Percentiles rank a stretch among this genome's conserved stretches.
These are phyloP conservation scores for Desmophyllum pertusum DNA, from an alignment of 92 coral and sea anemone genomes.

Conservation along the genomic window DNA sequence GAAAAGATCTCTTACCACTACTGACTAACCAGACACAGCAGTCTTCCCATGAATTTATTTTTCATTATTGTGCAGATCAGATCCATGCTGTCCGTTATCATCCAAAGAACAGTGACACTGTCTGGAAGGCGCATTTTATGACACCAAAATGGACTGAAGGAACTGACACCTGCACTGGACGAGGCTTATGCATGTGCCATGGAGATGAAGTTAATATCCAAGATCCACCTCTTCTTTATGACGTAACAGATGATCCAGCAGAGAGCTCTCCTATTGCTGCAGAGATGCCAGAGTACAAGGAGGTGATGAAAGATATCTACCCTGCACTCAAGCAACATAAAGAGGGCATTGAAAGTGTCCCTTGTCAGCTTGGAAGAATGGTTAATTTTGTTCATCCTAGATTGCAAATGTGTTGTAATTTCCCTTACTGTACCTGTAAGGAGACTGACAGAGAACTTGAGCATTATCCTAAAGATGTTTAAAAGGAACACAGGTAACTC, in stretches of 20 bases:
- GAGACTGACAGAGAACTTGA: slow-evolving; percentile 40
- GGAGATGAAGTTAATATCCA: slow-evolving; percentile 48
- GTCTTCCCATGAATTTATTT: slow-evolving; percentile 74
- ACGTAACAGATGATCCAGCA: slow-evolving; percentile 72
- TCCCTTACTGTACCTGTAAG: slow-evolving; percentile 74
- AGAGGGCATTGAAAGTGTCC: slow-evolving; percentile 48
- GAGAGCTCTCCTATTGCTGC: slow-evolving; percentile 62
- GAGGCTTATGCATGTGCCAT: slow-evolving; percentile 58
- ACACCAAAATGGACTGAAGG: slow-evolving; percentile 71
- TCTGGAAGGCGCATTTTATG: slow-evolving; percentile 82
- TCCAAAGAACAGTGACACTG: slow-evolving; percentile 60
- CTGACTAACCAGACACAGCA: slow-evolving; percentile 50
- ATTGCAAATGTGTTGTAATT: slow-evolving; percentile 78
- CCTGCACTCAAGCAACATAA: slow-evolving; percentile 59
- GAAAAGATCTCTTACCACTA: slow-evolving; percentile 71
- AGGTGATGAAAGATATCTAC: slow-evolving; percentile 46
- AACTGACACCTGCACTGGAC: slow-evolving; percentile 45
- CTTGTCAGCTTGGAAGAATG: slow-evolving; percentile 55
- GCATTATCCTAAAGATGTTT: not conserved
- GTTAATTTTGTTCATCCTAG: slow-evolving; percentile 40
- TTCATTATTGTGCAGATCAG: slow-evolving; percentile 79
- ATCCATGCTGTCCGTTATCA: slow-evolving; percentile 88
- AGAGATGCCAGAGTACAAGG: slow-evolving; percentile 22
- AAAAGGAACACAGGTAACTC: too few relatives aligned
- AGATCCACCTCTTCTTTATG: slow-evolving; percentile 73